Conservation (phyloP, 2,888 invertebrate genomes). For the Serripes groenlandicus region DNA sequence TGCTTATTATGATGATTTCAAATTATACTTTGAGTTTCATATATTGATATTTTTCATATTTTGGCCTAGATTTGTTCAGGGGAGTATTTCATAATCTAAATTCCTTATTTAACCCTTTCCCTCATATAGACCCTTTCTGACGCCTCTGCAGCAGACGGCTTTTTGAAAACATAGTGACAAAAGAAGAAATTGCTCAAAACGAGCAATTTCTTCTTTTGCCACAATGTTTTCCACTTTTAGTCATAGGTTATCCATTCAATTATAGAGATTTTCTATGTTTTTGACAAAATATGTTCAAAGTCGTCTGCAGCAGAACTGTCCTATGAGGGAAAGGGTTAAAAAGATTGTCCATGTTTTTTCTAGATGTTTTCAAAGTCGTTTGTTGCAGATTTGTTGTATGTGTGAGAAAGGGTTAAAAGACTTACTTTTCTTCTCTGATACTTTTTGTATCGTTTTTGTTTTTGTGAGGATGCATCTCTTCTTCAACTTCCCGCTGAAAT, state of each 20-base stretch:
- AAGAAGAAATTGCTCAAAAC: neutral
- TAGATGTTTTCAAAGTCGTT: neutral
- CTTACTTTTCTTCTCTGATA: conserved; percentile 74
- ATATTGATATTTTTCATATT: no score
- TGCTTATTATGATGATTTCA: no score
- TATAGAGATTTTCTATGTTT: no score
- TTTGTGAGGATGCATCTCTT: conserved; percentile 64
- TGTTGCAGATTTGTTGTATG: neutral
- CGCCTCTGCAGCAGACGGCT: no score
- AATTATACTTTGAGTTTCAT: no score
- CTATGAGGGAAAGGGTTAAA: neutral
- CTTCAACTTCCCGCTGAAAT: conserved; percentile 68
- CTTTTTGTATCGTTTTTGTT: conserved; percentile 78
- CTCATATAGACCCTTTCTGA: no score
- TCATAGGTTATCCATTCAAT: no score
- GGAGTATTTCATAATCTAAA: no score
- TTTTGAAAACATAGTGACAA: neutral
- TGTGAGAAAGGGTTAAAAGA: neutral
- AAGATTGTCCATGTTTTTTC: no score
- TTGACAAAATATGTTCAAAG: neutral
- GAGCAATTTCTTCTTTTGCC: neutral
- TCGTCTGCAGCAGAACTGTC: neutral
- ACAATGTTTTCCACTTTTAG: neutral
- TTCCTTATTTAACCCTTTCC: no score
- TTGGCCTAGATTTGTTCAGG: no score